A percentile compares a stretch with the other conserved stretches of the same genome.
Evolutionary conservation across 2,113 vertebrate species (phyloP).

Genomic region (Motacilla alba): DNA sequence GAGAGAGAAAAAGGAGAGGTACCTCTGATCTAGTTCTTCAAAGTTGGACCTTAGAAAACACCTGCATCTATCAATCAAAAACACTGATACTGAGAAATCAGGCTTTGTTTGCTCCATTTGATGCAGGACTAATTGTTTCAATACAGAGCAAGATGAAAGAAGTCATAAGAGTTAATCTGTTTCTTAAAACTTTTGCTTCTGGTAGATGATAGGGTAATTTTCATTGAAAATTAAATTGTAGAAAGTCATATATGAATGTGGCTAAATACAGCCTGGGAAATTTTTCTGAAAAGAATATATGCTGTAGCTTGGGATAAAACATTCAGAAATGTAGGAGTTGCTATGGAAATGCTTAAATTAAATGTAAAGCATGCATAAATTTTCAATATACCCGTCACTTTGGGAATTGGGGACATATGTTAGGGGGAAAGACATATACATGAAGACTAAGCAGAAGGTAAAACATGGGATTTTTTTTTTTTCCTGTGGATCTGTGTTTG

Average conservation of each 20-base stretch:
- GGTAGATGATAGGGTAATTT: neutral
- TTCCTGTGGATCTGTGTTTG: neutral
- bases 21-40: neutral
- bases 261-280: constrained; percentile 41
- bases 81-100: neutral
- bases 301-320: neutral
- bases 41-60: neutral
- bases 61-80: neutral
- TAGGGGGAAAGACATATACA: neutral
- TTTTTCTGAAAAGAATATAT: constrained; percentile 7
- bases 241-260: constrained; percentile 15
- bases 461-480: neutral
- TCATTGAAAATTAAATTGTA: constrained; percentile 28
- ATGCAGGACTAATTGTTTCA: neutral
- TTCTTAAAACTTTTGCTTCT: constrained; percentile 6
- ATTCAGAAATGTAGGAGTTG: constrained; percentile 36
- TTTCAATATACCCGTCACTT: constrained; percentile 16
- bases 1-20: neutral
- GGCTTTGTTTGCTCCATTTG: neutral
- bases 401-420: neutral
- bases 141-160: neutral
- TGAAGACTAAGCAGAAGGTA: neutral
- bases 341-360: constrained; percentile 53
- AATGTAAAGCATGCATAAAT: constrained; percentile 55
- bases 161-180: neutral